Percentiles rank a stretch among this genome's conserved stretches.
phyloP scores from a whole-genome alignment of 37 sponge, comb jelly and placozoan species.

The Diacarnus erythraeanus region DNA sequence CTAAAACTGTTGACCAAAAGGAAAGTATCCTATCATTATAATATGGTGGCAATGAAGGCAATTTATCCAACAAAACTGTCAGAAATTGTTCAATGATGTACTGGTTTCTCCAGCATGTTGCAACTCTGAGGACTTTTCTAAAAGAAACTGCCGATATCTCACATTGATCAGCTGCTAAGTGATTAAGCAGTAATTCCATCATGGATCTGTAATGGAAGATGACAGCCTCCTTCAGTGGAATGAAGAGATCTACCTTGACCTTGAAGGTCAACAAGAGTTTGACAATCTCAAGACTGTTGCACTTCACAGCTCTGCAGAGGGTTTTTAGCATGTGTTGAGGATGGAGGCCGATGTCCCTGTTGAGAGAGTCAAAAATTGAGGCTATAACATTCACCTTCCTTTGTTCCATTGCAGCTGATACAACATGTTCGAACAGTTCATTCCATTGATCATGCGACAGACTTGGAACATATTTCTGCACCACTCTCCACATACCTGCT shows the following conservation, averaged over 20 bases:
- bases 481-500: slow-evolving; percentile 6
- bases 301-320: slow-evolving; percentile 9
- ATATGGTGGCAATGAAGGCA: not conserved
- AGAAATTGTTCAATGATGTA: not conserved
- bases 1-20: slow-evolving; percentile 34
- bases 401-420: not conserved
- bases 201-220: not conserved
- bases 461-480: not conserved
- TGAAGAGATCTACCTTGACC: not conserved
- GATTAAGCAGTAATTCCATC: not conserved
- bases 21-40: not conserved
- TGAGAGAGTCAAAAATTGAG: not conserved
- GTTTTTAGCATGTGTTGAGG: not conserved
- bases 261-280: slow-evolving; percentile 2
- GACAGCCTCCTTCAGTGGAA: not conserved
- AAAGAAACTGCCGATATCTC: not conserved
- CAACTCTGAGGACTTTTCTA: not conserved
- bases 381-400: not conserved
- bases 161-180: not conserved
- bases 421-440: not conserved
- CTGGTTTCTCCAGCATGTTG: not conserved
- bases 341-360: not conserved
- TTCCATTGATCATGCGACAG: not conserved
- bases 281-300: slow-evolving; percentile 7
- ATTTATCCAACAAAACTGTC: not conserved